Evolutionary conservation across 2,797 vertebrate genomes (phyloP).

Genomic region (Xenentodon cancila): DNA sequence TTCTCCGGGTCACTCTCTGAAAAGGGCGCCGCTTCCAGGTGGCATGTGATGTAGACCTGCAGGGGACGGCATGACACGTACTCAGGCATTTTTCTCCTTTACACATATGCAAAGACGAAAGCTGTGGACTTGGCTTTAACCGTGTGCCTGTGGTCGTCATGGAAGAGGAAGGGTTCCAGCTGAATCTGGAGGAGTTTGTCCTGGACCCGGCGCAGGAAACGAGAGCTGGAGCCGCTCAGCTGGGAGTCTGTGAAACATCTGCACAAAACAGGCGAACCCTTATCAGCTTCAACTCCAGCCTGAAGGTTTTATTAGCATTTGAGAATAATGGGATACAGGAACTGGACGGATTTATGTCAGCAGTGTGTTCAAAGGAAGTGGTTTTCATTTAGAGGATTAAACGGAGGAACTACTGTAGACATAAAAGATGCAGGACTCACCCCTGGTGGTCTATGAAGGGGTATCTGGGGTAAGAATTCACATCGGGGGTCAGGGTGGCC

Average conservation of each 20-base stretch:
- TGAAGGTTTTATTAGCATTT: conserved; percentile 21
- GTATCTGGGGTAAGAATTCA: conserved; percentile 42
- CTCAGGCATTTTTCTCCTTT: not conserved
- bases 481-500: conserved; percentile 45
- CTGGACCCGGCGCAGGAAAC: conserved; percentile 55
- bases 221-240: conserved; percentile 50
- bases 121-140: conserved; percentile 14
- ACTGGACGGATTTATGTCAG: not conserved
- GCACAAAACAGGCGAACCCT: conserved; percentile 25
- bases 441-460: conserved; percentile 57
- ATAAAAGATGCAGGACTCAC: conserved; percentile 33
- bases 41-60: conserved; percentile 52
- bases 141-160: conserved; percentile 31
- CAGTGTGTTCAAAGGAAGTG: conserved; percentile 7
- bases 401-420: conserved; percentile 21
- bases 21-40: conserved; percentile 44
- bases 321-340: conserved; percentile 28
- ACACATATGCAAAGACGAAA: not conserved
- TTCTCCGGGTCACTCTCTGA: conserved; percentile 19
- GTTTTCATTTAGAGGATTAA: conserved; percentile 25
- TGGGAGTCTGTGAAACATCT: conserved; percentile 69
- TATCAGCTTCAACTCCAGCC: conserved; percentile 44
- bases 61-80: conserved; percentile 5
- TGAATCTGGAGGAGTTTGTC: conserved; percentile 50
- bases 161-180: conserved; percentile 57